Percentiles rank a stretch among this genome's conserved stretches.
Conservation (phyloP, 1,140 invertebrate genomes). For the Sitobion miscanthi region DNA sequence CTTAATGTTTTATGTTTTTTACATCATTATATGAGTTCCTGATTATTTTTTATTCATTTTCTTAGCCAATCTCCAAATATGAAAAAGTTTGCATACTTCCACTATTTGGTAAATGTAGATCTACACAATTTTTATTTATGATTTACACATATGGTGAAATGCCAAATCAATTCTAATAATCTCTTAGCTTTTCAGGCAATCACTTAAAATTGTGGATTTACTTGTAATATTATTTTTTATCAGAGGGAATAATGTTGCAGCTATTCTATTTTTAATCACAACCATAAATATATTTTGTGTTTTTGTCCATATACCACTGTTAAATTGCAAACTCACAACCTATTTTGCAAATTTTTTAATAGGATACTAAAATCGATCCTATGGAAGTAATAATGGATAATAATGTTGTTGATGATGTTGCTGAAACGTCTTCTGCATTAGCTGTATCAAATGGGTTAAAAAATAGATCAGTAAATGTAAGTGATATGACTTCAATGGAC, state of each 20-base stretch:
- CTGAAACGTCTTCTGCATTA: slow-evolving; percentile 18
- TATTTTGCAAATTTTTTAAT: background rate
- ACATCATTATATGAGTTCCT: too few relatives aligned
- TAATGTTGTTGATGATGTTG: background rate
- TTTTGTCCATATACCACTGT: background rate
- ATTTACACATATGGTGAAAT: too few relatives aligned
- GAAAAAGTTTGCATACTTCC: too few relatives aligned
- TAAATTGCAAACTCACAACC: background rate
- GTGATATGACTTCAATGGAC: slow-evolving; percentile 91
- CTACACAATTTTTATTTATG: too few relatives aligned
- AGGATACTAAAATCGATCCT: slow-evolving; percentile 45
- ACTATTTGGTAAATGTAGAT: too few relatives aligned
- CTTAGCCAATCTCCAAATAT: too few relatives aligned
- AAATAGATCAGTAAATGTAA: slow-evolving; percentile 65
- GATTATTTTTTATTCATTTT: too few relatives aligned
- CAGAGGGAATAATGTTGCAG: background rate
- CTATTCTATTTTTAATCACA: background rate
- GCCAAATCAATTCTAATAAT: too few relatives aligned
- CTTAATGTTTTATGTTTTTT: too few relatives aligned
- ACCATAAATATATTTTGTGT: too few relatives aligned
- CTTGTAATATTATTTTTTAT: background rate
- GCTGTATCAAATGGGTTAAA: slow-evolving; percentile 30
- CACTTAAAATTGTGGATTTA: background rate
- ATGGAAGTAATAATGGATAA: slow-evolving; percentile 55
- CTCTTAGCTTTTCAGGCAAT: too few relatives aligned